Percentiles rank a stretch among this genome's conserved stretches.
These are phyloP conservation scores for Paraescarpia echinospica DNA, from an alignment of 1,140 invertebrate genomes.

Conservation along the genomic window DNA sequence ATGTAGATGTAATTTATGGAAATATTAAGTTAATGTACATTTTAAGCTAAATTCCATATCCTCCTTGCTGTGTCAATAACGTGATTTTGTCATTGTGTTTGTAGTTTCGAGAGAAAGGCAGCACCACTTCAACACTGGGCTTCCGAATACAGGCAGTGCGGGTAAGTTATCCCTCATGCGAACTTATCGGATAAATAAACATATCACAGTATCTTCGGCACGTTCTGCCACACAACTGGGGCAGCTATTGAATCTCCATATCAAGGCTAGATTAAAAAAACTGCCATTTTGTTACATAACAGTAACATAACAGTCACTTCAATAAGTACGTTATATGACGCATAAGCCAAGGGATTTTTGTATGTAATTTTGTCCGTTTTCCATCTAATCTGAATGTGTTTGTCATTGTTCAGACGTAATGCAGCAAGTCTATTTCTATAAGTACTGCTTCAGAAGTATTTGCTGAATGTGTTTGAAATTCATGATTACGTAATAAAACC, in stretches of 20 bases:
- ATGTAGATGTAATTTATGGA: neutral
- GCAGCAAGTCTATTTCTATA: neutral
- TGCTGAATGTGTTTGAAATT: too few relatives aligned
- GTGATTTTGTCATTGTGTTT: conserved; percentile 23
- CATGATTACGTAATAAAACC: neutral
- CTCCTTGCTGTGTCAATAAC: neutral
- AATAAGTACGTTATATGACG: too few relatives aligned
- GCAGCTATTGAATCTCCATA: neutral
- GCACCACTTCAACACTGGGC: conserved; percentile 90
- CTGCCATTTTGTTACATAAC: neutral
- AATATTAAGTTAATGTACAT: neutral
- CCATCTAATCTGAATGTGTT: neutral
- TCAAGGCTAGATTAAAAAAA: neutral
- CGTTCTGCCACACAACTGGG: neutral
- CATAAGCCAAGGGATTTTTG: neutral
- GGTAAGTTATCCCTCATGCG: conserved; percentile 52
- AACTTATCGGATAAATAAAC: neutral
- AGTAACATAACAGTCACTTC: too few relatives aligned
- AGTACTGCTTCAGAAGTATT: neutral
- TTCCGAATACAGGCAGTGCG: conserved; percentile 97
- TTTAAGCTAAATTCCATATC: neutral
- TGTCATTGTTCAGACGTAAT: neutral
- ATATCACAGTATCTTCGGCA: neutral
- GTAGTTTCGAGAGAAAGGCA: conserved; percentile 83
- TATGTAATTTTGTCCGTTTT: neutral